Evolutionary conservation across 2,888 invertebrate genomes (phyloP), one percentile per base, ranked within the genome.

Genomic region (Coleophora deauratella): DNA sequence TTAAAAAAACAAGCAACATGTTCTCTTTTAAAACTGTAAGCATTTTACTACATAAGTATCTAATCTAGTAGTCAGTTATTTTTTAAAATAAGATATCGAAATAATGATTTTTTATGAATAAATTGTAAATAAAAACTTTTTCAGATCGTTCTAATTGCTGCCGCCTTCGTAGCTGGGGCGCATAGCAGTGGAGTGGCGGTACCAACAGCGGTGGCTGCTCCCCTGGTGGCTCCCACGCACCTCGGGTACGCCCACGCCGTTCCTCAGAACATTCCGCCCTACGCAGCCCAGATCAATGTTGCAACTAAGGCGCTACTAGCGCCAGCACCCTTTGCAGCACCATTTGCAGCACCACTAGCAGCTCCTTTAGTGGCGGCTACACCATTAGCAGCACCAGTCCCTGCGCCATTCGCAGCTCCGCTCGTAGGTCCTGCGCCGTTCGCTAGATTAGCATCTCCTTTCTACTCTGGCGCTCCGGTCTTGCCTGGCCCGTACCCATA

Each of bases 191-290:
- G 62, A 40, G 68, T 79, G 11, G 75, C 64, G 40, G 69, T 78
- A n/a, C 67, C 73, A 37, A 68, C 74, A 12, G 64, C 63, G 2
- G 60, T 59, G 35, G 71, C 80, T 13, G 77, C 85, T 10, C 80
- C 81, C 0, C 52, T 89, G 2, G 64, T 86, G 8, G 79, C 88
- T 9, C 86, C 88, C n/a, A 84, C 88, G 13, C 87, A 88, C 1
- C 62, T 89, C 21, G 88, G 88, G 11, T 90, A 90, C 51, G 78
- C 75, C 42, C 86, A 82, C 53, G 86, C 88, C 11, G 81, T 90
- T 15, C 90, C 90, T 0, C 89, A 89, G 50, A 90, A 89, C 51
- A 77, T 90, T 34, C 87, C 89, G 37, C 90, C 90, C 1, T 89
- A 87, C 52, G 89, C 89, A 1, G 86, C 89, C 2, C 89, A 90